Evolutionary conservation across 1,140 invertebrate genomes (phyloP).

Genomic region (Caerostris darwini): DNA sequence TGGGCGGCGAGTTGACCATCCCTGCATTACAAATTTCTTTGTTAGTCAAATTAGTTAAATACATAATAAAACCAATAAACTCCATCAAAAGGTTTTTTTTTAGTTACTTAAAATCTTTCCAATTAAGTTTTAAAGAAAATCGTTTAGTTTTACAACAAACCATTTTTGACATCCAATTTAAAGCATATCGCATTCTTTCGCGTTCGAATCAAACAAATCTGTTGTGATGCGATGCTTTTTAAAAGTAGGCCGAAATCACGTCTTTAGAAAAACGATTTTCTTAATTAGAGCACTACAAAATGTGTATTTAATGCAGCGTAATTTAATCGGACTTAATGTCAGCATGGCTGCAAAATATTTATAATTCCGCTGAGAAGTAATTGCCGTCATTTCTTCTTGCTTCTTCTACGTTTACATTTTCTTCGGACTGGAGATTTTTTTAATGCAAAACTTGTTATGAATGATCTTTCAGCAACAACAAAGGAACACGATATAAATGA

Average conservation of each 20-base stretch:
- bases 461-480: conserved; percentile 40
- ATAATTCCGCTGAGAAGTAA: neutral
- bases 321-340: conserved; percentile 17
- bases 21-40: too few species aligned
- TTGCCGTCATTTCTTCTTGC: conserved; percentile 6
- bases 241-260: neutral
- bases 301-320: conserved; percentile 1
- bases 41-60: too few species aligned
- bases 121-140: too few species aligned
- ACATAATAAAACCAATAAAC: too few species aligned
- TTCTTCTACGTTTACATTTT: neutral
- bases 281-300: conserved; percentile 1
- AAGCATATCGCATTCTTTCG: too few species aligned
- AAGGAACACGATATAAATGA: conserved; percentile 50
- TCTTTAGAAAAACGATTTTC: neutral
- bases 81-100: too few species aligned
- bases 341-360: neutral
- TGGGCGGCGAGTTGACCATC: too few species aligned
- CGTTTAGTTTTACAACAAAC: too few species aligned
- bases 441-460: neutral
- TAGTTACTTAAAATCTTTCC: too few species aligned
- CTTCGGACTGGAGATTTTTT: conserved; percentile 7
- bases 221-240: too few species aligned
- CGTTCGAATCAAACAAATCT: too few species aligned
- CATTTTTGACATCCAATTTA: too few species aligned